phyloP scores from a whole-genome alignment of 2,888 invertebrate species.

The Neoitamus cyanurus region DNA sequence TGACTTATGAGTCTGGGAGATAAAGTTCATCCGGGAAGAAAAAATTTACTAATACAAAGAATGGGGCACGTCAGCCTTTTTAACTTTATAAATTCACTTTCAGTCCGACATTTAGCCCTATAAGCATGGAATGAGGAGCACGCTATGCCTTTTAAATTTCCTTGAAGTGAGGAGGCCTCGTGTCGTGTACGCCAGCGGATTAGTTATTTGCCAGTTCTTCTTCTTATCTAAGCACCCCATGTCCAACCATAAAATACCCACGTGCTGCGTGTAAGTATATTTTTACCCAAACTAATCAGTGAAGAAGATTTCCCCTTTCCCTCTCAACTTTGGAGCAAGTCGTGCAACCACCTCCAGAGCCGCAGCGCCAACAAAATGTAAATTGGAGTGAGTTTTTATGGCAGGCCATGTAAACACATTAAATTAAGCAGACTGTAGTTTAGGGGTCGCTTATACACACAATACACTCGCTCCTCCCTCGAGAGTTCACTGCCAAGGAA shows the following conservation, averaged over 20 bases:
- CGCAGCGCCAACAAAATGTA: background rate
- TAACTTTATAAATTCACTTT: no score
- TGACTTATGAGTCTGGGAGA: no score
- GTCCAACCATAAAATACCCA: background rate
- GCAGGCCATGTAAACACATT: background rate
- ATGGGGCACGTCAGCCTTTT: no score
- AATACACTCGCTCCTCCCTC: background rate
- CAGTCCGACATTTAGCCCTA: no score
- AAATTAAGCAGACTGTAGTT: background rate
- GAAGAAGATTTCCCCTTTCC: background rate
- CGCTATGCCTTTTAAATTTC: background rate
- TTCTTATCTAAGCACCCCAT: background rate
- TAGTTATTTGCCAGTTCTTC: background rate
- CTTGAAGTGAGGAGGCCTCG: background rate
- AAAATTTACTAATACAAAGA: no score
- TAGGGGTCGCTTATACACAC: background rate
- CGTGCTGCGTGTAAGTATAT: background rate
- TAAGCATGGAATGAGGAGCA: background rate
- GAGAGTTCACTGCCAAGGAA: background rate
- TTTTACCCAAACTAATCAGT: background rate
- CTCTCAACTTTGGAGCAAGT: background rate
- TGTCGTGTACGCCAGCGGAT: background rate
- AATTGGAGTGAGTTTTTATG: background rate
- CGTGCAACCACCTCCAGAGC: background rate
- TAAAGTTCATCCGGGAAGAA: no score